phyloP scores from a whole-genome alignment of 2,113 vertebrate genomes.

The Ophiodon elongatus region DNA sequence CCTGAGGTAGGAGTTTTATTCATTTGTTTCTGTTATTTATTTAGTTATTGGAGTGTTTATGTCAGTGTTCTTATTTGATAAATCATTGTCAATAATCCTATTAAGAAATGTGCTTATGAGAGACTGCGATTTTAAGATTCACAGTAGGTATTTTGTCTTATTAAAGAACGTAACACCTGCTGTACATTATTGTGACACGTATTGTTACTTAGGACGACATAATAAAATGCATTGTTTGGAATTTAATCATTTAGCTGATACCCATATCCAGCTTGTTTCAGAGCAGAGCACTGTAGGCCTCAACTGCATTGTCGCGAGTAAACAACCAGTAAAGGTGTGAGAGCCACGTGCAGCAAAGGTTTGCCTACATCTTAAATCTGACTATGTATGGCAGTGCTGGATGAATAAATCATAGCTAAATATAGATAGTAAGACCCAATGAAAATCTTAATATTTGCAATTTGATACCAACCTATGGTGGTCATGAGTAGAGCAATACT shows the following conservation, averaged over 20 bases:
- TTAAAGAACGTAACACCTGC: too few species aligned
- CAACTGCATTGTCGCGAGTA: background rate
- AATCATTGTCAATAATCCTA: too few species aligned
- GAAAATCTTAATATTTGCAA: background rate
- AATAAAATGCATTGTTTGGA: background rate
- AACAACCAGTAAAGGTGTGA: background rate
- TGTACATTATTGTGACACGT: background rate
- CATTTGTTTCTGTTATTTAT: background rate
- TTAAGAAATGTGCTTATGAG: too few species aligned
- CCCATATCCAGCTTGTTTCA: background rate
- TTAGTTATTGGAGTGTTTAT: background rate
- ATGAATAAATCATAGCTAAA: background rate
- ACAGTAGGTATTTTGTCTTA: too few species aligned
- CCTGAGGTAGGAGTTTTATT: slow-evolving; percentile 58
- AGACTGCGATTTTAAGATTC: too few species aligned
- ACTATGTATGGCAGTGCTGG: background rate
- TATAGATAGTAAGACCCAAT: background rate
- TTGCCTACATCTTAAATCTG: background rate
- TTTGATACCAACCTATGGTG: background rate
- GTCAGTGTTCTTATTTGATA: too few species aligned
- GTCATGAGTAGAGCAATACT: background rate
- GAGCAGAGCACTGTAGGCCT: background rate
- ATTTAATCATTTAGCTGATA: background rate
- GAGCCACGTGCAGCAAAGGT: background rate
- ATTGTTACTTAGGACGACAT: background rate